Evolutionary conservation across 2,888 invertebrate genomes (phyloP), one percentile per base, ranked within the genome.

Genomic region (Siphlonurus alternatus): DNA sequence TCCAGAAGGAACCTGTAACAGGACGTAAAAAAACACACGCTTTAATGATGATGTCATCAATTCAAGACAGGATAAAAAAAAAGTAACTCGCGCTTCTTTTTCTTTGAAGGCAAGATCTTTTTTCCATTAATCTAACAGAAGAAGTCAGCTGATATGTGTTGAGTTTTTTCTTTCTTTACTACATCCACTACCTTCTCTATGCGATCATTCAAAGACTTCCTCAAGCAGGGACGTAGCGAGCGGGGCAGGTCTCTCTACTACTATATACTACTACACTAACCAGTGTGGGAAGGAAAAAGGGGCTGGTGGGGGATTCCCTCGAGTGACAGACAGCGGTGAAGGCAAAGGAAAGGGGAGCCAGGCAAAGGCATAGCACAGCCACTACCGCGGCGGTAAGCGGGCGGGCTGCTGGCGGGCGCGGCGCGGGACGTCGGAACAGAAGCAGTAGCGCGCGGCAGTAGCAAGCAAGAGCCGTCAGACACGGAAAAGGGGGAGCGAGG

Each of bases 121-220:
- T 3, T 2, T 19, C 20, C 3, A 2, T 59, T 10, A 19, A 2
- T 23, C 59, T 3, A 18, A 19, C 20, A 59, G 18, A 59, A 10
- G 10, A 59, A 59, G 20, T 59, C 20, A 23, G 23, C 22, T 10
- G 22, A 54, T 10, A 18, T 22, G 23, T 19, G 59, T 59, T 7
- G 54, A 54, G 7, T 59, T 23, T 38, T 38, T 10, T 38, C 38
- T 15, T 38, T 15, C 15, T 38, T 38, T 38, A 38, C 38, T 38
- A 38, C 38, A 10, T 38, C 38, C 38, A 38, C 38, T 15, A 38
- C 38, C 38, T 10, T 15, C 38, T 38, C 7, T 38, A 38, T 15
- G 22, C 56, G 56, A 56, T 56, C 56, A 56, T 56, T 56, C 56
- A 56, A 56, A 56, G 56, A 56, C 56, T 56, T 56, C 56, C 56